Percentiles rank a stretch among this genome's conserved stretches.
Evolutionary conservation across 2,888 invertebrate genomes (phyloP).

Genomic region (Sipha maydis): DNA sequence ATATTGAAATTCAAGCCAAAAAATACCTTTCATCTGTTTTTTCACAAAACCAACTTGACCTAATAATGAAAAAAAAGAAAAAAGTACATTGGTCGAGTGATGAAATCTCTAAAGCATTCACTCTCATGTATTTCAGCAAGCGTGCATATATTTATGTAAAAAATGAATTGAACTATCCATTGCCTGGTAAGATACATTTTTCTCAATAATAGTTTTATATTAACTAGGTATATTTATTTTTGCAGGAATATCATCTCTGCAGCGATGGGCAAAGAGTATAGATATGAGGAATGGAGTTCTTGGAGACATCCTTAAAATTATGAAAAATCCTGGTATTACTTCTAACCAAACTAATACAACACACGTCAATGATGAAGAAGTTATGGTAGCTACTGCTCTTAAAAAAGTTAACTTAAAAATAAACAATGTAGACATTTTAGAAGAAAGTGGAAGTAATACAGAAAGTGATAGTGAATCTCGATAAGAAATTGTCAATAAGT

Average conservation of each 20-base stretch:
- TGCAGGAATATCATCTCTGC: neutral
- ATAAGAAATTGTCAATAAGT: neutral
- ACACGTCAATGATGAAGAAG: too few relatives aligned
- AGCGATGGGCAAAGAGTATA: slow-evolving; percentile 10
- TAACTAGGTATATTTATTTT: neutral
- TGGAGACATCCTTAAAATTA: neutral
- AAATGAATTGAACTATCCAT: neutral
- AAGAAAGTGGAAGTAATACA: neutral
- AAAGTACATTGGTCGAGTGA: slow-evolving; percentile 28
- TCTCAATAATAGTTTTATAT: neutral
- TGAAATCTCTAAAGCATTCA: slow-evolving; percentile 24
- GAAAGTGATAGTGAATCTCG: neutral
- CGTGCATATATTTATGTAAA: neutral
- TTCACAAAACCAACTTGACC: slow-evolving; percentile 28
- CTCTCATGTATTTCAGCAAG: neutral
- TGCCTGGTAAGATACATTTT: neutral
- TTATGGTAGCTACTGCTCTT: too few relatives aligned
- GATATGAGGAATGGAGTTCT: slow-evolving; percentile 15
- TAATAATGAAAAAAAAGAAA: slow-evolving; percentile 31
- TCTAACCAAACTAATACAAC: too few relatives aligned
- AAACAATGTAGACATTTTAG: too few relatives aligned
- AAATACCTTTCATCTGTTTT: slow-evolving; percentile 26
- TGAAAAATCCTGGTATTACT: neutral
- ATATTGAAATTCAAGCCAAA: slow-evolving; percentile 19
- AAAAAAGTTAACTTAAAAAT: too few relatives aligned